These are phyloP conservation scores for Augochlorella aurata DNA, from an alignment of 2,888 invertebrate genomes.

Conservation along the genomic window DNA sequence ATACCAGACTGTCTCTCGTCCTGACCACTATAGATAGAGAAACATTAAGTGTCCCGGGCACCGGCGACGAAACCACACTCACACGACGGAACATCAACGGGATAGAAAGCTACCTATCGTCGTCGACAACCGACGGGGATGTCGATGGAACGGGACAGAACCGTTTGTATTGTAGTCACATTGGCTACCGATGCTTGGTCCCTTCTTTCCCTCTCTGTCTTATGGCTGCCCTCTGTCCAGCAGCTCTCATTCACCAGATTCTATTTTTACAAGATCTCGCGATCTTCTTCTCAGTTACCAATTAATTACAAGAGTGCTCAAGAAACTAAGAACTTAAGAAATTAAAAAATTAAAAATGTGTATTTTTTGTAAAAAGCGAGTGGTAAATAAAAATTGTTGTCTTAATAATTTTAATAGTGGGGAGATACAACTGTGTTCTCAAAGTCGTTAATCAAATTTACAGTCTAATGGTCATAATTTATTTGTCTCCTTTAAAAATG, in stretches of 20 bases:
- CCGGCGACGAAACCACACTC: slow-evolving; percentile 52
- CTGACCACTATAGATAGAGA: slow-evolving; percentile 80
- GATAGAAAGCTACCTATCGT: slow-evolving; percentile 41
- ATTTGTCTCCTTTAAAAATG: neutral
- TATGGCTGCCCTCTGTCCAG: slow-evolving; percentile 63
- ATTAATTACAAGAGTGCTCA: too few species aligned
- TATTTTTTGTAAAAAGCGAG: too few species aligned
- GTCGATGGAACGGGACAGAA: slow-evolving; percentile 55
- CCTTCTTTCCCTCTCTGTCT: slow-evolving; percentile 75
- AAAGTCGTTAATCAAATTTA: too few species aligned
- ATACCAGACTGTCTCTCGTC: slow-evolving; percentile 74
- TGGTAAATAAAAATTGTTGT: too few species aligned
- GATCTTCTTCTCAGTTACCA: neutral
- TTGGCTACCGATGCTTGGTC: slow-evolving; percentile 69
- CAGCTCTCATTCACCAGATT: slow-evolving; percentile 64
- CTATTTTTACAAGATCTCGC: neutral
- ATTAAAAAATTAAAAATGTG: too few species aligned
- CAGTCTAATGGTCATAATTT: neutral
- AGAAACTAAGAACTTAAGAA: too few species aligned
- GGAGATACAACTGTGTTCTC: too few species aligned
- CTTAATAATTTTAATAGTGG: too few species aligned
- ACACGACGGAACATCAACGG: slow-evolving; percentile 46
- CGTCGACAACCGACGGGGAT: slow-evolving; percentile 61
- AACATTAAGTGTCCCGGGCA: slow-evolving; percentile 78
- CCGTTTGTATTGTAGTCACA: slow-evolving; percentile 59